Evolutionary conservation across 2,113 vertebrate genomes (phyloP).

Genomic region (Ceyx cyanopectus): DNA sequence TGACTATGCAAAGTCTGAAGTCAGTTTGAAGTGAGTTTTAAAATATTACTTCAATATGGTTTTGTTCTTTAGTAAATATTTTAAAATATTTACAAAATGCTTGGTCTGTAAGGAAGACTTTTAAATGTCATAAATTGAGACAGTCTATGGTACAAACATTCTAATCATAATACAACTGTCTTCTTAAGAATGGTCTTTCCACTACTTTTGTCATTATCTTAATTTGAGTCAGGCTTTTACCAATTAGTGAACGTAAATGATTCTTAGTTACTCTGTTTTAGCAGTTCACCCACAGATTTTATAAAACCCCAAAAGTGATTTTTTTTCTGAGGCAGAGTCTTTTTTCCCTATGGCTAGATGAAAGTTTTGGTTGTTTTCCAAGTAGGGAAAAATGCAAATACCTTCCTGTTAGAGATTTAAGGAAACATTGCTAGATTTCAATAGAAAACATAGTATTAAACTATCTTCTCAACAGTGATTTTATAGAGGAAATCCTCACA

Average conservation of each 20-base stretch:
- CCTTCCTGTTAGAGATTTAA: background rate
- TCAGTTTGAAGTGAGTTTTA: conserved; percentile 26
- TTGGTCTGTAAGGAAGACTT: background rate
- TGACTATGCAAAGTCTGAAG: background rate
- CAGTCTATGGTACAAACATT: background rate
- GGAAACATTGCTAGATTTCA: background rate
- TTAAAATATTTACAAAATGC: conserved; percentile 44
- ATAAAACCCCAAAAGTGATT: background rate
- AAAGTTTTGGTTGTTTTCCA: background rate
- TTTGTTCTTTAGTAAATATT: conserved; percentile 42
- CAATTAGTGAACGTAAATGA: background rate
- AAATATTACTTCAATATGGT: conserved; percentile 18
- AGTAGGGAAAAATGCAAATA: background rate
- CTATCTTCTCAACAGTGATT: background rate
- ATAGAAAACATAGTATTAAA: background rate
- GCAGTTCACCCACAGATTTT: background rate
- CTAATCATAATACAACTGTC: background rate
- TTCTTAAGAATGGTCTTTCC: background rate
- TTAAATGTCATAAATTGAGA: background rate
- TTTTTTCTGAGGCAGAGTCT: background rate
- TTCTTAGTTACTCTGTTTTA: background rate
- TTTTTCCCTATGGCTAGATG: background rate
- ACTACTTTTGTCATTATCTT: background rate
- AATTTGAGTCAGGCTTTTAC: background rate
- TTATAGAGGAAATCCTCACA: background rate